Evolutionary conservation across 2,888 invertebrate species (phyloP), one percentile per base, ranked within the genome.

Genomic region (Phaedon cochleariae): DNA sequence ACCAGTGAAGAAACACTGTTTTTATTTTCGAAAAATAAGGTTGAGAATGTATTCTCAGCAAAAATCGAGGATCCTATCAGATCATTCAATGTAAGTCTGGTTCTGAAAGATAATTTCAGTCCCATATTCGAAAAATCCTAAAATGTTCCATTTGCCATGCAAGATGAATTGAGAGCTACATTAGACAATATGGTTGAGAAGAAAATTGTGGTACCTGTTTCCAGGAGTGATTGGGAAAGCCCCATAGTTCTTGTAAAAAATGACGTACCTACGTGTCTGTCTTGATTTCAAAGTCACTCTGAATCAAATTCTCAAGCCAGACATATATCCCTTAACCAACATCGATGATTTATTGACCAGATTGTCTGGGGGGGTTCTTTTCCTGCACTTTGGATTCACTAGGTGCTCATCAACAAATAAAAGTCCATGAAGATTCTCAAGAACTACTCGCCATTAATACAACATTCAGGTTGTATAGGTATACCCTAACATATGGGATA

Each of bases 221-320:
- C 69, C 49, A 53, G 57, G 5, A 76, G 75, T 34, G 74, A 57
- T 34, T 80, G 79, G 76, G 78, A 76, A 12, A 78, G 78, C 4
- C 79, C 80, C 1, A 76, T 78, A n/a, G 78, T 78, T 1, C 73
- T 74, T 4, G 75, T 79, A 69, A 64, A 65, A 17, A 59, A 75
- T 48, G 71, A 71, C 4, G 37, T n/a, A 58, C 5, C 67, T 80
- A 1, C 62, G 77, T 22, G 74, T 73, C n/a, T 81, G 81, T 61
- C 79, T 77, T 0, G 80, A 82, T 68, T 79, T 70, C 62, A 76
- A 74, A 54, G 54, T 70, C 12, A 68, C 63, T 0, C 17, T 73
- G n/a, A 73, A 71, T 37, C 46, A 54, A 22, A 18, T 45, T 15
- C n/a, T 64, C 12, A 49, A 62, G 22, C 31, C 64, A 12, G 58